Conservation (phyloP, 2,888 invertebrate genomes). For the Rotaria sp. region DNA sequence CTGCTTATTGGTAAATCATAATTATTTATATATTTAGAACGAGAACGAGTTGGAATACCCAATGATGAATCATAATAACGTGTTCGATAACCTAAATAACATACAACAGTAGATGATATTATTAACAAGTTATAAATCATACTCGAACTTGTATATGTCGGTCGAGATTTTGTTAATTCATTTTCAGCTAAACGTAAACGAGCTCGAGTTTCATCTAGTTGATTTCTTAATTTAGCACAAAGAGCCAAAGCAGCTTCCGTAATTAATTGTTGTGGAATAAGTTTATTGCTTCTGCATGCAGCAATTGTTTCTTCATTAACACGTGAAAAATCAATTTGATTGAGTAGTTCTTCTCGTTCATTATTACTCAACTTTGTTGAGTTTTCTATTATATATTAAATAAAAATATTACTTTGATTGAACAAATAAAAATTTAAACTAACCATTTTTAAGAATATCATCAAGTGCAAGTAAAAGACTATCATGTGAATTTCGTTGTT, state of each 20-base stretch:
- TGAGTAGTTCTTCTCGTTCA: slow-evolving; percentile 45
- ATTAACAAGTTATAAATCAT: not conserved
- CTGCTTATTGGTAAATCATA: not conserved
- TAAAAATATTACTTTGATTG: not conserved
- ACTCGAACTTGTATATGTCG: not conserved
- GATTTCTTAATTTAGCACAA: slow-evolving; percentile 47
- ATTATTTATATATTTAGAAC: not conserved
- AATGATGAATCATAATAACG: not conserved
- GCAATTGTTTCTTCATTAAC: slow-evolving; percentile 48
- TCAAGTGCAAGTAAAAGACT: slow-evolving; percentile 21
- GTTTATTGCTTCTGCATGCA: slow-evolving; percentile 47
- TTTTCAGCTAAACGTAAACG: slow-evolving; percentile 5
- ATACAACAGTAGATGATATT: not conserved
- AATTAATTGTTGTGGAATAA: slow-evolving; percentile 47
- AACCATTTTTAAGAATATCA: slow-evolving; percentile 22
- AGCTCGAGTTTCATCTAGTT: slow-evolving; percentile 44
- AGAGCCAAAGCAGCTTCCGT: slow-evolving; percentile 49
- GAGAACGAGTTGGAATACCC: not conserved
- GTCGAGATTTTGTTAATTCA: not conserved
- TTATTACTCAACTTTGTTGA: not conserved
- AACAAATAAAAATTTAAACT: not conserved
- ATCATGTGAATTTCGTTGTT: slow-evolving; percentile 27
- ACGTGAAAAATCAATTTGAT: slow-evolving; percentile 48
- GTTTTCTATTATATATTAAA: not conserved
- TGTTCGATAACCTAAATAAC: not conserved